phyloP scores from a whole-genome alignment of 2,113 vertebrate genomes.

The Aptenodytes forsteri region DNA sequence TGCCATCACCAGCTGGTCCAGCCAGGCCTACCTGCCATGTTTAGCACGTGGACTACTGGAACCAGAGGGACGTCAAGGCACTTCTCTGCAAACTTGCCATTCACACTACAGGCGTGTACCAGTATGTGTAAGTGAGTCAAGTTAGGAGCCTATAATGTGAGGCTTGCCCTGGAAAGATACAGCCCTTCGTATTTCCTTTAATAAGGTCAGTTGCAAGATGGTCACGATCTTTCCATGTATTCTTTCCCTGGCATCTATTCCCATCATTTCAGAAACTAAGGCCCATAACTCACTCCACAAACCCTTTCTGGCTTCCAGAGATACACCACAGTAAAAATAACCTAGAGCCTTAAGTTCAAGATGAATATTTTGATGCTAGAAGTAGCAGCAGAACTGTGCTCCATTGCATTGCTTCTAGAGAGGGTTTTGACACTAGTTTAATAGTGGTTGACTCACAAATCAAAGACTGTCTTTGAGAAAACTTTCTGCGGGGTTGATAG shows the following conservation, averaged over 20 bases:
- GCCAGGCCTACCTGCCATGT: not conserved
- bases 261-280: not conserved
- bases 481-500: constrained; percentile 42
- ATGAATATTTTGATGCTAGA: not conserved
- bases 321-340: not conserved
- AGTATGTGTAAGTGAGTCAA: not conserved
- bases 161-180: not conserved
- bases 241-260: not conserved
- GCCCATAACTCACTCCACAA: not conserved
- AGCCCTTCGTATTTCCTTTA: not conserved
- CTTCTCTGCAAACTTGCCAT: not conserved
- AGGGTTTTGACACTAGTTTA: not conserved
- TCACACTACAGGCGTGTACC: not conserved
- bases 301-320: not conserved
- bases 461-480: constrained; percentile 52
- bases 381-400: not conserved
- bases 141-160: not conserved
- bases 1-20: not conserved
- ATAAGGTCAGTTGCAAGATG: not conserved
- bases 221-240: not conserved
- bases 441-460: constrained; percentile 41
- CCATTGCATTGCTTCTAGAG: not conserved
- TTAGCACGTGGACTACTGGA: not conserved
- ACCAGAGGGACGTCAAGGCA: not conserved
- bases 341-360: not conserved